A percentile compares a stretch with the other conserved stretches of the same genome.
Evolutionary conservation across 2,888 invertebrate genomes (phyloP).

Genomic region (Melanargia galathea): DNA sequence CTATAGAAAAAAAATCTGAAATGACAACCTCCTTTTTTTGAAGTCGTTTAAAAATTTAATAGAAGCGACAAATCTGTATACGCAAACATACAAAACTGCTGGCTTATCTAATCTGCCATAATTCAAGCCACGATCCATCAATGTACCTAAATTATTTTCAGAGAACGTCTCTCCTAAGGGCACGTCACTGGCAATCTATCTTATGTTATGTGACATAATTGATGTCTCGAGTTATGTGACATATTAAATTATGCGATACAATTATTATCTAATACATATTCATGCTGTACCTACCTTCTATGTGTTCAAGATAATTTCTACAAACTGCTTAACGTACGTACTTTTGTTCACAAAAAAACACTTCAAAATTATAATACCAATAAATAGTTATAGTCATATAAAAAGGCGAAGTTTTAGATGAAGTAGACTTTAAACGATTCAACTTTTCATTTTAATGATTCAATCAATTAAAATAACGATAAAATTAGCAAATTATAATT

Average conservation of each 20-base stretch:
- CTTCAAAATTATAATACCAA: too few relatives aligned
- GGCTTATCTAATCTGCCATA: constrained; percentile 33
- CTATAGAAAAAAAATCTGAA: too few relatives aligned
- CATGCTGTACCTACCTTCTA: background rate
- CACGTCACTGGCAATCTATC: constrained; percentile 30
- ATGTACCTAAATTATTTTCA: constrained; percentile 31
- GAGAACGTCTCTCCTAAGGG: constrained; percentile 25
- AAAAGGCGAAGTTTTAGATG: too few relatives aligned
- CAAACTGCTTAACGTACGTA: too few relatives aligned
- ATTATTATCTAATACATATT: background rate
- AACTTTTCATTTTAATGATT: background rate
- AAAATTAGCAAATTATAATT: too few relatives aligned
- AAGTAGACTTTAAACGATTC: background rate
- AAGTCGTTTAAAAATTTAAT: too few relatives aligned
- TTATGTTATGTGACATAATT: constrained; percentile 31
- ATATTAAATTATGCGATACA: constrained; percentile 29
- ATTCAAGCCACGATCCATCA: constrained; percentile 37
- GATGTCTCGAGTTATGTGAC: constrained; percentile 32
- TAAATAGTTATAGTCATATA: too few relatives aligned
- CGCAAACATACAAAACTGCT: constrained; percentile 8
- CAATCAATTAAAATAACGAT: too few relatives aligned
- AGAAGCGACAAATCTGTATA: constrained; percentile 2
- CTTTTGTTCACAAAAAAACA: too few relatives aligned
- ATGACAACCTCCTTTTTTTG: too few relatives aligned
- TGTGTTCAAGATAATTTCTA: background rate